A percentile compares a stretch with the other conserved stretches of the same genome.
Conservation (phyloP, 2,797 vertebrate species). For the Lindbergichthys nudifrons region DNA sequence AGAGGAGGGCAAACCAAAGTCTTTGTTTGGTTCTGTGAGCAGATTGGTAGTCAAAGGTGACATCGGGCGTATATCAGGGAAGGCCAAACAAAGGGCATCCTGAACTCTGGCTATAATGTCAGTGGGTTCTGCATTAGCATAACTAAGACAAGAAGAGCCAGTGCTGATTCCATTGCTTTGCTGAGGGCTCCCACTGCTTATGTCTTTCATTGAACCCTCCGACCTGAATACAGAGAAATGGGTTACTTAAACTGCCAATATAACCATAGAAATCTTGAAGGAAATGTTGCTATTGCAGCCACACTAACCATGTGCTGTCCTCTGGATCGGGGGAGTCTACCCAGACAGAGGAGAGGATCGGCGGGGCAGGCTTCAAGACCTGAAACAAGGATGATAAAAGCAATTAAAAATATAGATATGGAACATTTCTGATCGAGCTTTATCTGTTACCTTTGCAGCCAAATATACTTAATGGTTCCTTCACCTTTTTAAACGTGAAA, state of each 20-base stretch:
- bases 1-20: neutral
- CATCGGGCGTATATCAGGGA: conserved; percentile 18
- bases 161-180: conserved; percentile 57
- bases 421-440: neutral
- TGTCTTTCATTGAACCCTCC: conserved; percentile 18
- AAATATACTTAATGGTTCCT: no score
- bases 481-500: no score
- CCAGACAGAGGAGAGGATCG: conserved; percentile 9
- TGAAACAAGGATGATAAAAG: conserved; percentile 30
- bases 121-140: conserved; percentile 41
- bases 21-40: neutral
- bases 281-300: neutral
- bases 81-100: conserved; percentile 28
- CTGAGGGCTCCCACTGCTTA: conserved; percentile 21
- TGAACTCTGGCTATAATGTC: conserved; percentile 25
- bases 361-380: conserved; percentile 35
- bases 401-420: neutral
- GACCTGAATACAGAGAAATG: conserved; percentile 51
- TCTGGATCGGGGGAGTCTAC: conserved; percentile 23
- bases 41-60: neutral
- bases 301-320: conserved; percentile 52
- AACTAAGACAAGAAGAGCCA: conserved; percentile 45
- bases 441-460: no score
- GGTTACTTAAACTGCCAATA: neutral
- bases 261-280: neutral